These are phyloP conservation scores for Drosophila longiperda DNA, from an alignment of 2,888 invertebrate genomes.

Conservation along the genomic window DNA sequence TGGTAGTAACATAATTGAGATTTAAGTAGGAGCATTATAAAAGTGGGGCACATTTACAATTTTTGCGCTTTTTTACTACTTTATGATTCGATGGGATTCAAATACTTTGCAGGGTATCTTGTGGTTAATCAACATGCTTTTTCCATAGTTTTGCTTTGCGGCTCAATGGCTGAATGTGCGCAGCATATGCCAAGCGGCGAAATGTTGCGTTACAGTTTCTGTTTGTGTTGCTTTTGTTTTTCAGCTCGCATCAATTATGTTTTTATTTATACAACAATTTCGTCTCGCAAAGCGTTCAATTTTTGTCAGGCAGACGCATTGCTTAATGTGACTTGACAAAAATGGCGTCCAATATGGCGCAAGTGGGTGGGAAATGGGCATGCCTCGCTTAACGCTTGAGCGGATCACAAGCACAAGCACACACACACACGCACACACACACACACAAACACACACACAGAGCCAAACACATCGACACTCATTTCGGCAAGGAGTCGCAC, in stretches of 20 bases:
- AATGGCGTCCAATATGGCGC: slow-evolving; percentile 82
- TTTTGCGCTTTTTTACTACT: rapidly evolving
- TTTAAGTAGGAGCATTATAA: background rate
- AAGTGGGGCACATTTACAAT: background rate
- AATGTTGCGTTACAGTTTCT: slow-evolving; percentile 55
- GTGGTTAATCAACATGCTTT: slow-evolving; percentile 7
- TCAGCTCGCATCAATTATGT: slow-evolving; percentile 75
- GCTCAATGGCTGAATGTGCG: slow-evolving; percentile 76
- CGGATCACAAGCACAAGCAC: slow-evolving; percentile 42
- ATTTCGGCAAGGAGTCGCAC: slow-evolving; percentile 53
- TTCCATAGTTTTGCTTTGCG: slow-evolving; percentile 51
- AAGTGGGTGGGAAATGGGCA: slow-evolving; percentile 17
- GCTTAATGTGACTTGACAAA: slow-evolving; percentile 84
- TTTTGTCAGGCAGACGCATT: slow-evolving; percentile 74
- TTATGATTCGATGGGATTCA: background rate
- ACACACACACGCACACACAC: background rate
- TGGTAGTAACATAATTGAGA: background rate
- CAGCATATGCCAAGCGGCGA: slow-evolving; percentile 70
- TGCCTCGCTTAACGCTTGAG: slow-evolving; percentile 56
- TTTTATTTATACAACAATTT: slow-evolving; percentile 81
- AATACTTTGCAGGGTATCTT: slow-evolving; percentile 18
- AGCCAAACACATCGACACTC: slow-evolving; percentile 7
- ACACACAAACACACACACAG: slow-evolving; percentile 31
- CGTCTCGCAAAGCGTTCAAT: slow-evolving; percentile 71
- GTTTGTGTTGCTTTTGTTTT: slow-evolving; percentile 41